phyloP scores from a whole-genome alignment of 2,888 invertebrate species.

The Ophion slaviceki region DNA sequence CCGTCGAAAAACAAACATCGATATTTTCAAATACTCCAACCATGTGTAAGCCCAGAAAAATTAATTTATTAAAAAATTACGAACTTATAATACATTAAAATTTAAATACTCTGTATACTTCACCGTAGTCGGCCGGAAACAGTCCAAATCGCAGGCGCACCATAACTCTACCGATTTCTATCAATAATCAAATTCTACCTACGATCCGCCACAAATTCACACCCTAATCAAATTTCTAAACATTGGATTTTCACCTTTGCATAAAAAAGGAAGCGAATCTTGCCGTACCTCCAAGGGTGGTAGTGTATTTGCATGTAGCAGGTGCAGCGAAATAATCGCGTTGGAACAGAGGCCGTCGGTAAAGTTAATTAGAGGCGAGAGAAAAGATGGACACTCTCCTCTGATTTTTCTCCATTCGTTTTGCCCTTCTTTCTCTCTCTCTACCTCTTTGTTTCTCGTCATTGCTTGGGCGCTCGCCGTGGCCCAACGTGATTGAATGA shows the following conservation, averaged over 20 bases:
- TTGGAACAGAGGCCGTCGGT: slow-evolving; percentile 54
- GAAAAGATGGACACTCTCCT: slow-evolving; percentile 39
- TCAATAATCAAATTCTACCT: neutral
- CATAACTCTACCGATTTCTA: neutral
- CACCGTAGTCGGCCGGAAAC: too few species aligned
- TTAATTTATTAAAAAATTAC: too few species aligned
- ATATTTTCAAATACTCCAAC: too few species aligned
- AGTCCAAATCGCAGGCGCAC: too few species aligned
- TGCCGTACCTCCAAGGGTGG: neutral
- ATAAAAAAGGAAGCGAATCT: neutral
- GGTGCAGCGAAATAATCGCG: slow-evolving; percentile 59
- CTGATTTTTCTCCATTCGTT: slow-evolving; percentile 26
- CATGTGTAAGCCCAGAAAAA: too few species aligned
- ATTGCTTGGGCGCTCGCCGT: slow-evolving; percentile 19
- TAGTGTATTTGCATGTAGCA: slow-evolving; percentile 62
- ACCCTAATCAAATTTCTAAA: neutral
- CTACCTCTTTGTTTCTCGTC: slow-evolving; percentile 14
- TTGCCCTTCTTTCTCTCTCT: slow-evolving; percentile 31
- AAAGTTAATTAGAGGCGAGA: slow-evolving; percentile 69
- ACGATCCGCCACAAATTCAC: neutral
- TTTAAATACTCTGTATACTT: too few species aligned
- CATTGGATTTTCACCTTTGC: neutral
- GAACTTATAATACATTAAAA: too few species aligned
- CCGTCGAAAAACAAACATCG: too few species aligned
- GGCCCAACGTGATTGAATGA: slow-evolving; percentile 57